phyloP scores from a whole-genome alignment of 2,888 invertebrate genomes.

The Clunio marinus region DNA sequence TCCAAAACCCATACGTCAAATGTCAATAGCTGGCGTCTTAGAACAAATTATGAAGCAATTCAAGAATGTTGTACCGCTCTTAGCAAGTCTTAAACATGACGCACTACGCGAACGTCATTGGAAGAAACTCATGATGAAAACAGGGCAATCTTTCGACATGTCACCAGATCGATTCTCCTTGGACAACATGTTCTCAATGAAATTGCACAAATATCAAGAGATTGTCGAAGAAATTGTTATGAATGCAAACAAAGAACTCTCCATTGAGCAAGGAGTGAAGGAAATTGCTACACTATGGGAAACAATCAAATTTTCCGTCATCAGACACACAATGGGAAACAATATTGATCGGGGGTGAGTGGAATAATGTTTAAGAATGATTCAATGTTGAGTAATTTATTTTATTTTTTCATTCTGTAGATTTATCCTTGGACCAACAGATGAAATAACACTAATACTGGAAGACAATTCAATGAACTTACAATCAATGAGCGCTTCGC shows the following conservation, averaged over 20 bases:
- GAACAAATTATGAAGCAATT: constrained; percentile 86
- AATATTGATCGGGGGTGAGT: constrained; percentile 66
- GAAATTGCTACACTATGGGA: constrained; percentile 77
- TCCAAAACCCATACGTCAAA: constrained; percentile 57
- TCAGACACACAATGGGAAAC: constrained; percentile 64
- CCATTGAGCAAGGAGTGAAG: constrained; percentile 83
- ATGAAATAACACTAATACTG: constrained; percentile 73
- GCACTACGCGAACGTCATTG: constrained; percentile 87
- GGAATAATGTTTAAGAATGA: constrained; percentile 4
- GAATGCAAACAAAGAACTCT: constrained; percentile 83
- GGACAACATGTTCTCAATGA: constrained; percentile 90
- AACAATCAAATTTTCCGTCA: constrained; percentile 59
- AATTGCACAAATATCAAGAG: constrained; percentile 76
- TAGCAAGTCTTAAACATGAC: constrained; percentile 87
- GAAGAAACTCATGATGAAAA: constrained; percentile 82
- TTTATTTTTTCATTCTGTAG: neutral
- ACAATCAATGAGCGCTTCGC: constrained; percentile 86
- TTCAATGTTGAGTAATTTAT: neutral
- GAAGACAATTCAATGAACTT: constrained; percentile 88
- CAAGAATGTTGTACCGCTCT: constrained; percentile 78
- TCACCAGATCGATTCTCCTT: constrained; percentile 82
- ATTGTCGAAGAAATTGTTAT: constrained; percentile 82
- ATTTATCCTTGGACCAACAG: constrained; percentile 71
- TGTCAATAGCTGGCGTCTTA: constrained; percentile 63
- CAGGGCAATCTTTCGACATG: constrained; percentile 79